Evolutionary conservation across 1,140 invertebrate species (phyloP).

Genomic region (Zaprionus capensis): DNA sequence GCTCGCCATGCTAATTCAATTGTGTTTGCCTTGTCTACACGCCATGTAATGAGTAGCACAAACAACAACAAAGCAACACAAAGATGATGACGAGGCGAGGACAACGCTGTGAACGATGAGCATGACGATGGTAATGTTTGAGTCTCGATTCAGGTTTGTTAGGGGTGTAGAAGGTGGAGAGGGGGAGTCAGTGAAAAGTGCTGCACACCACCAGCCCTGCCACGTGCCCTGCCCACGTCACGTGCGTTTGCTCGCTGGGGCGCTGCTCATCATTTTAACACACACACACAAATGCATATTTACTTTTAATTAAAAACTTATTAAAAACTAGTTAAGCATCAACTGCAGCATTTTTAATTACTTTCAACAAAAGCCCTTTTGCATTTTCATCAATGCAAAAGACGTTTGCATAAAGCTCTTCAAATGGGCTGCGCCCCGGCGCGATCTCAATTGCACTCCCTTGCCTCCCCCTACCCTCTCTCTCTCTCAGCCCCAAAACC

Average conservation of each 20-base stretch:
- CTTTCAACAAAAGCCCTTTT: constrained; percentile 71
- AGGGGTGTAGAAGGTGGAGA: too few species aligned
- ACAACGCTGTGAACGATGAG: constrained; percentile 24
- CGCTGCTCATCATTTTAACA: constrained; percentile 67
- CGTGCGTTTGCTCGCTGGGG: constrained; percentile 50
- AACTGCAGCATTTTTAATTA: constrained; percentile 82
- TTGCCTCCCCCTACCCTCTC: neutral
- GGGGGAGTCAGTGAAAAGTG: neutral
- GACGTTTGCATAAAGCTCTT: constrained; percentile 79
- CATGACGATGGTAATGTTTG: constrained; percentile 38
- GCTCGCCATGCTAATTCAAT: constrained; percentile 79
- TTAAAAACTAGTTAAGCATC: constrained; percentile 83
- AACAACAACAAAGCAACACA: constrained; percentile 55
- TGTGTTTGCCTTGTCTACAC: constrained; percentile 81
- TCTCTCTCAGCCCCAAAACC: neutral
- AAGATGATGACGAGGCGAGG: constrained; percentile 42
- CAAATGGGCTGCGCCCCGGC: constrained; percentile 30
- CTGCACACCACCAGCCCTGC: constrained; percentile 9
- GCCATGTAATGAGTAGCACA: constrained; percentile 80
- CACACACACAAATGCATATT: constrained; percentile 77
- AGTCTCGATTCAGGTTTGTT: constrained; percentile 37
- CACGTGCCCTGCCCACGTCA: constrained; percentile 55
- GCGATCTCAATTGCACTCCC: constrained; percentile 13
- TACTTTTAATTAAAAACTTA: constrained; percentile 83
- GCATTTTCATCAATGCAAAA: constrained; percentile 80